Evolutionary conservation across 2,888 invertebrate genomes (phyloP), one percentile per base, ranked within the genome.

Genomic region (Lithodes maja): DNA sequence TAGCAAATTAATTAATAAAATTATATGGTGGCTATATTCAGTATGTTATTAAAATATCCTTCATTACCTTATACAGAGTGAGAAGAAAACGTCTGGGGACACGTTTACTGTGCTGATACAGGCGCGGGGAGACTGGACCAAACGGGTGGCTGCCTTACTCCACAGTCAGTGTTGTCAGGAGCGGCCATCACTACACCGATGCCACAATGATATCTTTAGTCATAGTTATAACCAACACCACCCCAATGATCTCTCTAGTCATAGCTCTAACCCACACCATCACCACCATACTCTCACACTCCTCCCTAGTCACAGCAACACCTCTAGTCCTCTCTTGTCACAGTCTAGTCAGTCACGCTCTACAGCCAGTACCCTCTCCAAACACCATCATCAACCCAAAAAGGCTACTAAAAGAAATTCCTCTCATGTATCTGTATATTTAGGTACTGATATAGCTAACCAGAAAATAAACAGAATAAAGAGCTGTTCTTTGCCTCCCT

Each of bases 61-160:
- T 53, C 53, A n/a, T 17, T 52, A 2, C n/a, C 15, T 15, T 79
- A 9, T 53, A 3, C 79, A 79, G 79, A 15, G 17, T 15, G 53
- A n/a, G 17, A 54, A n/a, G 3, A 53, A 79, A 3, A 3, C n/a
- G 3, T 86, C 80, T 49, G 77, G 68, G 1, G 80, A 95, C 92
- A 93, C 93, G 91, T 94, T 95, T 91, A 93, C 94, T 15, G 93
- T 95, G 90, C 94, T 95, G 94, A 94, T 95, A 90, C 94, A 94
- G 93, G 94, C 94, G 2, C 94, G 94, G 90, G 95, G 95, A 2
- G 95, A 95, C 93, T 95, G 95, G 95, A 88, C 85, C 9, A 52
- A 53, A 3, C 69, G 78, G 7, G 17, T 90, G 49, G 69, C 83
- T 9, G 2, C 83, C 15, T 17, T 87, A 15, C 33, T 87, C 2